Base-by-base conservation (phyloP, 2,888 invertebrate genomes). In the Ferrisia virgata region DNA sequence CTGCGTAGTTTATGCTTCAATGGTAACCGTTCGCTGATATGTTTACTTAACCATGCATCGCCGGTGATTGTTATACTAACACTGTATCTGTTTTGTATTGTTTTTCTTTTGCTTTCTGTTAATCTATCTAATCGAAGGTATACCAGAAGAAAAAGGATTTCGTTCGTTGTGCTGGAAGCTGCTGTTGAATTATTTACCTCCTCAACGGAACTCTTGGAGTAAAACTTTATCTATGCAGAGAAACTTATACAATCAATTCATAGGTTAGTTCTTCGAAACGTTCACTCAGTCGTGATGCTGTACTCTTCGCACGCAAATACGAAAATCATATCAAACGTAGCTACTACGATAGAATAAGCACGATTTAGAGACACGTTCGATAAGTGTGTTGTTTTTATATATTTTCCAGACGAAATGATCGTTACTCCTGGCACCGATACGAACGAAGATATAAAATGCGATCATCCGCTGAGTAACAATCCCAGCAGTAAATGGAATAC, bases 401-500 rank as follows among this genome's bases (percentile, higher is more conserved):
- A 2, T 64, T 22, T 22, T 89, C 2, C 87, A 94, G 95, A 95
- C 88, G 97, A 97, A 89, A 93, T 97, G 88, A 94, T 97, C 85
- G 93, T 96, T 2, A 93, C 94, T 85, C 96, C 96, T 0, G 95
- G 95, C 5, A 89, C 89, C 53, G 88, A 90, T 22, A 90, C 90
- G 86, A 88, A 86, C 81, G 87, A 87, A 76, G 92, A 92, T 3
- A 89, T 92, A 2, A 87, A 89, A 81, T 90, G 91, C 53, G 96
- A 96, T 89, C 95, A 99, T 92, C 99, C 99, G 0, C 90, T 99
- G 82, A 98, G 95, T 88, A 93, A 95, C n/a, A 96, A 95, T 87
- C 97, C 98, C 0, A 95, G 96, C 86, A 98, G 98, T 88, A 94
- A 96, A 79, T 99, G 99, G 99, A 94, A 94, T 87, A 94, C 94